These are phyloP conservation scores for Microcebus ravelobensis DNA, from an alignment of 2,113 vertebrate genomes.

Conservation along the genomic window DNA sequence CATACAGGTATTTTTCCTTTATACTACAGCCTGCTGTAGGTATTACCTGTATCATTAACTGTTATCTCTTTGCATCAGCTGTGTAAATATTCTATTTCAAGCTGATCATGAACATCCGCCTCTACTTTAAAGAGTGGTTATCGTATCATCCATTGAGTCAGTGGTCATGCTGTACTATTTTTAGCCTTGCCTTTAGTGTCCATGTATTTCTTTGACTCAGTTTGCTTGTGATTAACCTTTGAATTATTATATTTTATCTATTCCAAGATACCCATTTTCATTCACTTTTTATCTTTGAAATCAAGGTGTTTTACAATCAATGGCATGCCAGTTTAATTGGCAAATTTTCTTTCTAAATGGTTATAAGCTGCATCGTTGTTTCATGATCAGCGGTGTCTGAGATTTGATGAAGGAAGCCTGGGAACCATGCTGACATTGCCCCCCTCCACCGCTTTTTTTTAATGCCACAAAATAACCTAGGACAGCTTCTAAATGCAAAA, in stretches of 20 bases:
- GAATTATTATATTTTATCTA: slow-evolving; percentile 1
- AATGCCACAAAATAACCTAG: not conserved
- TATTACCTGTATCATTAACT: not conserved
- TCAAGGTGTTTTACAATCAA: not conserved
- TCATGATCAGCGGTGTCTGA: not conserved
- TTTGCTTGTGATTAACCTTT: slow-evolving; percentile 18
- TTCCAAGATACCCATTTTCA: slow-evolving; percentile 24
- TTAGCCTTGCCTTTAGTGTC: not conserved
- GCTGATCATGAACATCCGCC: not conserved
- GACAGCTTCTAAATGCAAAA: not conserved
- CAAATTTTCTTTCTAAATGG: not conserved
- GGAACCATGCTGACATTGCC: not conserved
- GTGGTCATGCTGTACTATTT: not conserved
- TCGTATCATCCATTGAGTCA: not conserved
- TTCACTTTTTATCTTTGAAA: slow-evolving; percentile 19
- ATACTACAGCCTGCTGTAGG: not conserved
- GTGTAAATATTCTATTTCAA: not conserved
- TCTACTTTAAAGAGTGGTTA: not conserved
- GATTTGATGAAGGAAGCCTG: not conserved
- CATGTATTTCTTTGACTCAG: slow-evolving; percentile 36
- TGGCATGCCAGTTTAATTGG: not conserved
- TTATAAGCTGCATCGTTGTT: not conserved
- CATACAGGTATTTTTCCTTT: not conserved
- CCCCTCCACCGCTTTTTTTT: not conserved
- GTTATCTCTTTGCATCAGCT: not conserved